Evolutionary conservation across 2,797 vertebrate genomes (phyloP), one percentile per base, ranked within the genome.

Genomic region (Pygocentrus nattereri): DNA sequence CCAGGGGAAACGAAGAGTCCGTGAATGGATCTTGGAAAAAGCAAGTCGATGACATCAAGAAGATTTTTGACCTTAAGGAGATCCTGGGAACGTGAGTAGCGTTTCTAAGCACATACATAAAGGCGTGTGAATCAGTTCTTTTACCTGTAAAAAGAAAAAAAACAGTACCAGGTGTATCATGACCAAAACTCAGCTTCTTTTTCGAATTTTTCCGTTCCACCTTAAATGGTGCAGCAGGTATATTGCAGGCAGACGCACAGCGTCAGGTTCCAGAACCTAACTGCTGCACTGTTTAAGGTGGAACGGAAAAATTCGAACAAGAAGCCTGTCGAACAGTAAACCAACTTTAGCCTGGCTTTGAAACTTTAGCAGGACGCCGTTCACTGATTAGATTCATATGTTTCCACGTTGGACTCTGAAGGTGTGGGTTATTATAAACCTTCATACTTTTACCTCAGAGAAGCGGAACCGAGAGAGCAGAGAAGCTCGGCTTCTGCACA

Each of bases 1-100:
- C 97, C 93, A 96, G 94, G 91, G 97, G 97, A 92, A 96, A 97
- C 92, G 97, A 96, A 79, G 96, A 96, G 92, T 95, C 94, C 87
- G 90, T 92, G 89, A 89, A 93, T 19, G 93, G 90, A 67, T 96
- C 97, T n/a, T 96, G 96, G 95, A 97, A 97, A 62, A 97, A 96
- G 88, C 95, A 94, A 61, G 95, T 95, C 72, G 95, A 96, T 86
- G 96, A 96, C 87, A 95, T 96, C 87, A 95, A 94, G 93, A 94
- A 94, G 87, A 94, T 96, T 72, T 96, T 97, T 86, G 94, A 95
- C 88, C 96, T 97, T 90, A 96, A 95, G 89, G 95, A 97, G 93
- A 95, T 95, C 84, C 93, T 96, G 86, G 96, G 96, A 77, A 96
- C 96, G 89, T 90, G 85, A 89, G 89, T 90, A 88, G 23, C 47